Evolutionary conservation across 2,888 invertebrate genomes (phyloP), one percentile per base, ranked within the genome.

Genomic region (Sinohyriopsis cumingii): DNA sequence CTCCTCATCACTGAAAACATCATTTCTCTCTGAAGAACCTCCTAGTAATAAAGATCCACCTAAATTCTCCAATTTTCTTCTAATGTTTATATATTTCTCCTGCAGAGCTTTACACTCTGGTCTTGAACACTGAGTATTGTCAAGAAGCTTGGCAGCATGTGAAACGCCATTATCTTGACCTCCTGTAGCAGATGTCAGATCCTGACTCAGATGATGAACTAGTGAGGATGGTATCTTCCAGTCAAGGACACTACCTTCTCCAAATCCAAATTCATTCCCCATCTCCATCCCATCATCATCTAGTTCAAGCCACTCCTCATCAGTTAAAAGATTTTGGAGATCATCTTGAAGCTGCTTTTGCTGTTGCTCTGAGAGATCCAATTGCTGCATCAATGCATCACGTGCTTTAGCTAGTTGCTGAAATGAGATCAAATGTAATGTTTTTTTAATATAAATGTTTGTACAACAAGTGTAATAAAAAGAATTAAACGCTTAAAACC

Each of bases 401-500:
- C 84, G 72, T 4, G 83, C 83, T 65, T 84, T 84, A 45, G 80
- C 81, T 59, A 87, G 76, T 61, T 85, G 85, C 88, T 88, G 82
- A 53, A 82, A 77, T 59, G 55, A 61, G 24, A 69, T 53, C 45
- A 45, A 45, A 45, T 15, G 45, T 12, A 45, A 45, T 12, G 12
- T 3, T 12, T 12, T 45, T 45, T 45, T 45, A 45, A 45, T 45
- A 45, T 45, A 45, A 45, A 45, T 45, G 15, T 45, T 15, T 45
- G 5, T 7, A 7, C 33, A 33, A 33, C 9, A 7, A 33, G 1
- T 33, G 33, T 7, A 33, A 33, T 33, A 33, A 33, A 33, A 7
- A 33, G 33, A 33, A 33, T 33, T 33, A 33, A 33, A 33, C 7
- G 33, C 33, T 33, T 15, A 15, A 45, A 45, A 45, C 45, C 12